Evolutionary conservation across 1,140 invertebrate species (phyloP).

Genomic region (Diabrotica virgifera): DNA sequence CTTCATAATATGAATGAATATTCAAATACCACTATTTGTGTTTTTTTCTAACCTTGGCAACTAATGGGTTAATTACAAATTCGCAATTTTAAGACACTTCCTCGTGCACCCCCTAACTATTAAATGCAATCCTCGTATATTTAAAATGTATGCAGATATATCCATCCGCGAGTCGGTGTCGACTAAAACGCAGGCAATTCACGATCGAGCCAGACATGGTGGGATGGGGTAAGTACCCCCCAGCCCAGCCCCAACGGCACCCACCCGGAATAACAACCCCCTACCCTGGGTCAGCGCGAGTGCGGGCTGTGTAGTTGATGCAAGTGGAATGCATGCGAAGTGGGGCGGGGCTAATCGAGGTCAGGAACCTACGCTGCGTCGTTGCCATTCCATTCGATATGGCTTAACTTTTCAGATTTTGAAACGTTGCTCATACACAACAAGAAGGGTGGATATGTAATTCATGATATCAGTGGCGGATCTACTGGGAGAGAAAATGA

Average conservation of each 20-base stretch:
- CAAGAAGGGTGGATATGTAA: no score
- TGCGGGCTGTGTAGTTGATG: conserved; percentile 15
- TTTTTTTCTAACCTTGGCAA: no score
- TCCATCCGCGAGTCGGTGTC: no score
- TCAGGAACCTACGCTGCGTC: conserved; percentile 38
- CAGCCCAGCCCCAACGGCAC: no score
- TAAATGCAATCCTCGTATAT: no score
- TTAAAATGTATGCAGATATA: no score
- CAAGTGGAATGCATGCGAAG: conserved; percentile 36
- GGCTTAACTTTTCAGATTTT: neutral
- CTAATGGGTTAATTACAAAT: no score
- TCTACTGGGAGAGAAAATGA: no score
- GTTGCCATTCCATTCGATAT: neutral
- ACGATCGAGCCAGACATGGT: conserved; percentile 15
- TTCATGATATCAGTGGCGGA: neutral
- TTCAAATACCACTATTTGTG: no score
- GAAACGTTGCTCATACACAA: neutral
- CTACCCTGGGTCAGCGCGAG: conserved; percentile 9
- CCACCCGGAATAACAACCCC: conserved; percentile 18
- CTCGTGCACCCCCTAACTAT: no score
- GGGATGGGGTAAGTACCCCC: conserved; percentile 19
- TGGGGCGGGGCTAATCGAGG: conserved; percentile 38
- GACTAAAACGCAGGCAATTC: neutral
- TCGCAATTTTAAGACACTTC: no score
- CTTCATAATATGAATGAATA: no score